Base-by-base conservation (phyloP, 2,888 invertebrate genomes). In the Phengaris alcon region DNA sequence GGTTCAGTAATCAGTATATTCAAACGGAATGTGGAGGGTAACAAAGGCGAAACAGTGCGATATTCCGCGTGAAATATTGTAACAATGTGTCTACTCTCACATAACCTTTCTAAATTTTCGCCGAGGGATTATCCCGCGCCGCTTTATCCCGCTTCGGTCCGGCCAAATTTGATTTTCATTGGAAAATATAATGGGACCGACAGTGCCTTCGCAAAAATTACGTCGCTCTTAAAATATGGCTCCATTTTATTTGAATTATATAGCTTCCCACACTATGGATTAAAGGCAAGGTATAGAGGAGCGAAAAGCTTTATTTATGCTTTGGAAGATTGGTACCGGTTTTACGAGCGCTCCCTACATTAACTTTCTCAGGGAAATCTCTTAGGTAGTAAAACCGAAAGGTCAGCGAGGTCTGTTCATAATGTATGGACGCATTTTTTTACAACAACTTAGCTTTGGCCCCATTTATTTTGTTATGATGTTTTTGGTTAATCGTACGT, bases 291-390 rank as follows among this genome's bases (percentile, higher is more conserved):
- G 22, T 51, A 51, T 51, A 12, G 22, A 64, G 52, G 48, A 70
- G 15, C 15, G 51, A 70, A 70, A 48, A 48, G 51, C 70, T 70
- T 70, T 22, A 70, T 70, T 70, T 70, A 70, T 70, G 70, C 22
- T 70, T 70, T 52, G 70, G 12, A 51, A 51, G 70, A 70, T 70
- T 70, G 70, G 22, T 51, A 15, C 15, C 69, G 46, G 15, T 70
- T 68, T 70, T 70, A 70, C 70, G 70, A 70, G 15, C 70, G 51
- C 48, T 70, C 70, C 15, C 51, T 10, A 52, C 70, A 51, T 70
- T 70, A 51, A 70, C 70, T 52, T 70, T 70, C 70, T 12, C 52
- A 51, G 70, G 51, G 70, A 70, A 70, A 70, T 70, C 70, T 70
- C 51, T 51, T 51, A 51, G 52, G 70, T 51, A 52, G 70, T 70